A percentile compares a stretch with the other conserved stretches of the same genome.
These are phyloP conservation scores for Oreonectes daqikongensis DNA, from an alignment of 2,797 vertebrate species.

Conservation along the genomic window DNA sequence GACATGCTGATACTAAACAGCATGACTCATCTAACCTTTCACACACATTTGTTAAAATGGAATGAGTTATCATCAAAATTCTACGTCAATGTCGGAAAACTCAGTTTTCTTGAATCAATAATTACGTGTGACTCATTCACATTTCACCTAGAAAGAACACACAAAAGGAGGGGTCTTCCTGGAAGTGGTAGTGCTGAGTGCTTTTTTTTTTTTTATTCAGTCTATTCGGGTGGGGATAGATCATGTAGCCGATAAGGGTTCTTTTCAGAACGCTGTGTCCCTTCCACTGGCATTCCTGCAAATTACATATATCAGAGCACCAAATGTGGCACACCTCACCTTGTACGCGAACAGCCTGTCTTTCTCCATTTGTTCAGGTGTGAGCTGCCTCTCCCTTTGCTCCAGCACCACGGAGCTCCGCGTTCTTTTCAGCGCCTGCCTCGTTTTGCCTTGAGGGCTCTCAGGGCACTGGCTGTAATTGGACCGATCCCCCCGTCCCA, in stretches of 20 bases:
- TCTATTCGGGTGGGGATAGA: slow-evolving; percentile 27
- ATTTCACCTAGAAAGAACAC: slow-evolving; percentile 32
- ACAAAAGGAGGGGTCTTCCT: slow-evolving; percentile 39
- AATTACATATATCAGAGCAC: slow-evolving; percentile 13
- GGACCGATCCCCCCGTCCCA: slow-evolving; percentile 48
- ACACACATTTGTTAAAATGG: slow-evolving; percentile 12
- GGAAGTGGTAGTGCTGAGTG: slow-evolving; percentile 28
- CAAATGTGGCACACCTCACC: slow-evolving; percentile 67
- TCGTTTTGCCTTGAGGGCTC: slow-evolving; percentile 58
- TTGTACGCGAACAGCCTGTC: slow-evolving; percentile 72
- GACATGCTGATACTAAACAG: background rate
- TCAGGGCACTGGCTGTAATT: slow-evolving; percentile 47
- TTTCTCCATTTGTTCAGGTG: slow-evolving; percentile 63
- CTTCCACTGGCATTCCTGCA: slow-evolving; percentile 24
- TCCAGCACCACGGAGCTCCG: slow-evolving; percentile 60
- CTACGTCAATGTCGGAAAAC: slow-evolving; percentile 5
- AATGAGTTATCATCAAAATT: slow-evolving; percentile 2
- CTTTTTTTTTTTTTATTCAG: slow-evolving; percentile 36
- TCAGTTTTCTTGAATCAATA: background rate
- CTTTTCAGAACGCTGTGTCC: slow-evolving; percentile 52
- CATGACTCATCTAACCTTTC: slow-evolving; percentile 29
- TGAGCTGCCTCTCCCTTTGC: slow-evolving; percentile 62
- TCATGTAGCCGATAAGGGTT: slow-evolving; percentile 56
- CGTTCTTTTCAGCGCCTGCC: slow-evolving; percentile 71
- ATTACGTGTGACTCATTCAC: slow-evolving; percentile 36